Evolutionary conservation across 2,888 invertebrate genomes (phyloP).

Genomic region (Hesperia comma): DNA sequence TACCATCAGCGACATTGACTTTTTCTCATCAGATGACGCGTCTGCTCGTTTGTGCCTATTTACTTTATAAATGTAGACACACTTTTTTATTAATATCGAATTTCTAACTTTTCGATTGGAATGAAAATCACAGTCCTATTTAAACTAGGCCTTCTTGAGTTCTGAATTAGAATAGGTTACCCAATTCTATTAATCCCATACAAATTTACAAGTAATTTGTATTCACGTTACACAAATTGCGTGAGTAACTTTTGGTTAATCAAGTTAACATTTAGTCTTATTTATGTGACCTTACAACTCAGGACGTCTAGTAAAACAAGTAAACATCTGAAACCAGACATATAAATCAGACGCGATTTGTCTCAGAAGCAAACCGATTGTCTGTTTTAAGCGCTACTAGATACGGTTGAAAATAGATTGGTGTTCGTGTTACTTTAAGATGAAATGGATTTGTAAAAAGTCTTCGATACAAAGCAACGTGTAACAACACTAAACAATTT

Average conservation of each 20-base stretch:
- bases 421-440: constrained; percentile 34
- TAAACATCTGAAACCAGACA: constrained; percentile 54
- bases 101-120: too few species aligned
- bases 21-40: too few species aligned
- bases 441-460: constrained; percentile 48
- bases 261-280: constrained; percentile 2
- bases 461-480: constrained; percentile 61
- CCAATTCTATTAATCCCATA: too few species aligned
- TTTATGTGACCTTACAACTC: constrained; percentile 22
- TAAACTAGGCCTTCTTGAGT: too few species aligned
- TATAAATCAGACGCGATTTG: constrained; percentile 64
- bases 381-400: constrained; percentile 41
- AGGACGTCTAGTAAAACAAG: constrained; percentile 26
- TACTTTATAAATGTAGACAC: too few species aligned
- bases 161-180: too few species aligned
- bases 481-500: constrained; percentile 68
- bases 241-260: constrained; percentile 1
- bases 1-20: too few species aligned
- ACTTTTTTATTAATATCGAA: too few species aligned
- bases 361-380: neutral
- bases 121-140: too few species aligned
- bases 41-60: too few species aligned
- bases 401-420: constrained; percentile 22
- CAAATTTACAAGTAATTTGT: constrained; percentile 8
- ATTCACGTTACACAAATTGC: constrained; percentile 19